Conservation (phyloP, 1,140 invertebrate genomes). For the Drosophila watanabei region DNA sequence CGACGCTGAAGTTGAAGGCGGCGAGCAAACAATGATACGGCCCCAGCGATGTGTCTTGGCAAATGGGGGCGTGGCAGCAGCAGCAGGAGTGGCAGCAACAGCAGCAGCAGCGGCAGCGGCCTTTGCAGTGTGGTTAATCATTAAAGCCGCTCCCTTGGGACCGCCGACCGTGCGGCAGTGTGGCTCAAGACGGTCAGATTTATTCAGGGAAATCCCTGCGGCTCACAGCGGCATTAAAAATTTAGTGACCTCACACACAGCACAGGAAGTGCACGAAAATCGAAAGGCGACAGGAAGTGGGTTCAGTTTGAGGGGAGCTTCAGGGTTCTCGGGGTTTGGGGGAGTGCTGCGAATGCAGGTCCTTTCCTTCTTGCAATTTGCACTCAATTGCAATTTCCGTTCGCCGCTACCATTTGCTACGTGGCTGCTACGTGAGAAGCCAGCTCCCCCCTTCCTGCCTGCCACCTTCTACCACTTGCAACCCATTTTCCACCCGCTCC, state of each 20-base stretch:
- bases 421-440: slow-evolving; percentile 50
- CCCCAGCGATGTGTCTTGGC: slow-evolving; percentile 4
- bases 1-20: slow-evolving; percentile 57
- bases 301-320: not conserved
- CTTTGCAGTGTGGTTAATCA: slow-evolving; percentile 43
- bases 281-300: slow-evolving; percentile 14
- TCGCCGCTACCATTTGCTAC: slow-evolving; percentile 72
- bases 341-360: slow-evolving; percentile 3
- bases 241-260: slow-evolving; percentile 38
- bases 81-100: no score
- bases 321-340: not conserved
- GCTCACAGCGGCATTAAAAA: slow-evolving; percentile 50
- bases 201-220: slow-evolving; percentile 49
- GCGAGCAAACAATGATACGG: slow-evolving; percentile 56
- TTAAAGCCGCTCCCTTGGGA: slow-evolving; percentile 35
- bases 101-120: not conserved
- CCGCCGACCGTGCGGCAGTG: not conserved
- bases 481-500: not conserved
- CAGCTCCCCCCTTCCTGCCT: not conserved
- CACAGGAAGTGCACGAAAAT: slow-evolving; percentile 29
- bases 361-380: slow-evolving; percentile 71
- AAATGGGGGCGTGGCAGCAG: not conserved
- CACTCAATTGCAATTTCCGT: slow-evolving; percentile 83
- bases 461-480: not conserved
- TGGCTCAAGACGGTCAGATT: slow-evolving; percentile 58